Percentiles rank a stretch among this genome's conserved stretches.
These are phyloP conservation scores for zebrafish (Danio rerio) DNA, from an alignment of 2,113 vertebrate species.

Conservation along the genomic window GRCz12tu NC_133186.1:32417501-32418000, in stretches of 20 bases:
- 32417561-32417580: constrained; percentile 3
- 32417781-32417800: constrained; percentile 9
- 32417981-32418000: not conserved
- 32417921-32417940: constrained; percentile 41
- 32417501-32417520: not conserved
- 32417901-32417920: constrained; percentile 27
- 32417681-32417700: not conserved
- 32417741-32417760: constrained; percentile 21
- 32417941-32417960: constrained; percentile 7
- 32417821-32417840: constrained; percentile 24
- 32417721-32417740: not conserved
- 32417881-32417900: constrained; percentile 45
- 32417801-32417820: not conserved
- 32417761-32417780: constrained; percentile 28
- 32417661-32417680: constrained; percentile 3
- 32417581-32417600: constrained; percentile 25
- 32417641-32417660: constrained; percentile 16
- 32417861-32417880: constrained; percentile 27
- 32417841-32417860: constrained; percentile 17
- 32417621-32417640: constrained; percentile 23
- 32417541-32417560: not conserved
- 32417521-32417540: not conserved
- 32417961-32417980: constrained; percentile 36
- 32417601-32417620: not conserved
- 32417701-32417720: constrained; percentile 15